phyloP scores from a whole-genome alignment of 64 coral and sea anemone species.

The Hydrozoanthus tunicans region DNA sequence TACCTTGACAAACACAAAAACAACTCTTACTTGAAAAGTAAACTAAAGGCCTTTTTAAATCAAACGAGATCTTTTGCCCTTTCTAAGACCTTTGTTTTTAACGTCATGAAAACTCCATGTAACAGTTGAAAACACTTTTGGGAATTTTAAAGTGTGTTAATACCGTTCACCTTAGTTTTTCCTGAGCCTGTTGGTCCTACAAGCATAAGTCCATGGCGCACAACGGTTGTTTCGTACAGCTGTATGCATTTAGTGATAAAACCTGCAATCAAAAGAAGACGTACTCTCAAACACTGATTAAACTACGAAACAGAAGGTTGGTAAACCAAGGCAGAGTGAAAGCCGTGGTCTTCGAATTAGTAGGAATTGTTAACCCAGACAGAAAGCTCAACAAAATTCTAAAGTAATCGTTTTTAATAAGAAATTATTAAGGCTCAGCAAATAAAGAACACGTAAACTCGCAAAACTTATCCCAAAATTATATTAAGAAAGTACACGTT shows the following conservation, averaged over 20 bases:
- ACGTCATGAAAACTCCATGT: no score
- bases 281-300: background rate
- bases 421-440: background rate
- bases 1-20: no score
- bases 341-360: background rate
- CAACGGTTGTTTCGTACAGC: conserved; percentile 96
- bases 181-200: conserved; percentile 98
- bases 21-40: no score
- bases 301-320: background rate
- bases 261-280: conserved; percentile 5
- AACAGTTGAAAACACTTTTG: no score
- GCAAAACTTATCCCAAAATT: no score
- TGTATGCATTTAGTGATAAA: conserved; percentile 99
- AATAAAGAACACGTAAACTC: no score
- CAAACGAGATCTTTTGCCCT: no score
- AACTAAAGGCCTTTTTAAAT: no score
- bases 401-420: background rate
- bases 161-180: conserved; percentile 74
- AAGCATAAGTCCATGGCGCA: conserved; percentile 97
- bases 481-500: no score
- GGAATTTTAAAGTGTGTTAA: no score
- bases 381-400: background rate
- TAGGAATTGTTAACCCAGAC: background rate
- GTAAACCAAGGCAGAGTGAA: background rate
- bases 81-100: no score